These are phyloP conservation scores for Choristoneura rosaceana DNA, from an alignment of 2,888 invertebrate species.

Conservation along the genomic window DNA sequence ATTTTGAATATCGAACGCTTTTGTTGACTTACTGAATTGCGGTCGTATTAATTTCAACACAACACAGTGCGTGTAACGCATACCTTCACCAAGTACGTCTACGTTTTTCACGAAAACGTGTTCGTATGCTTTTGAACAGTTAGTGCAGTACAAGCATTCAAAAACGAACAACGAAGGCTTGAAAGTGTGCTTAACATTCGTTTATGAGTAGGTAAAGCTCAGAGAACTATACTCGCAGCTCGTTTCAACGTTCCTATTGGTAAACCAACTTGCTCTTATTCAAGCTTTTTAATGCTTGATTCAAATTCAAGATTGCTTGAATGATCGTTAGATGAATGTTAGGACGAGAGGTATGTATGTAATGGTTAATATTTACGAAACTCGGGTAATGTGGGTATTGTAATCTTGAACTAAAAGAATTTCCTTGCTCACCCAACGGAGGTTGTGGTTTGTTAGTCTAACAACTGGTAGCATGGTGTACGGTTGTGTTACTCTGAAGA, in stretches of 20 bases:
- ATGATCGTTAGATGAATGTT: background rate
- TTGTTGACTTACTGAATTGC: slow-evolving; percentile 63
- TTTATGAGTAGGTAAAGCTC: background rate
- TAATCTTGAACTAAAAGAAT: too few species aligned
- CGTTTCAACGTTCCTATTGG: background rate
- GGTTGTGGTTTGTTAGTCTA: too few species aligned
- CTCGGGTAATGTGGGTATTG: too few species aligned
- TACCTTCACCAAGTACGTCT: background rate
- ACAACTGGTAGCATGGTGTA: too few species aligned
- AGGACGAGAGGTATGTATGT: too few species aligned
- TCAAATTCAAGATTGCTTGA: background rate
- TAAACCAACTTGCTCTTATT: background rate
- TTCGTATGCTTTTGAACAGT: background rate
- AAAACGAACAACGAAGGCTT: background rate
- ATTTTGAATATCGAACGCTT: slow-evolving; percentile 76
- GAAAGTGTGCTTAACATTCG: background rate
- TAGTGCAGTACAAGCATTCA: background rate
- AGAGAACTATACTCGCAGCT: background rate
- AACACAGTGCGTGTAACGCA: background rate
- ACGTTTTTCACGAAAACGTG: background rate
- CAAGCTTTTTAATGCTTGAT: background rate
- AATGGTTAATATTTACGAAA: too few species aligned
- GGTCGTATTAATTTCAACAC: slow-evolving; percentile 20
- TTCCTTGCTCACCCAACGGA: too few species aligned
- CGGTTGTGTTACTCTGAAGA: too few species aligned